Percentiles rank a stretch among this genome's conserved stretches.
These are phyloP conservation scores for Chionodraco myersi DNA, from an alignment of 2,113 vertebrate species.

Conservation along the genomic window DNA sequence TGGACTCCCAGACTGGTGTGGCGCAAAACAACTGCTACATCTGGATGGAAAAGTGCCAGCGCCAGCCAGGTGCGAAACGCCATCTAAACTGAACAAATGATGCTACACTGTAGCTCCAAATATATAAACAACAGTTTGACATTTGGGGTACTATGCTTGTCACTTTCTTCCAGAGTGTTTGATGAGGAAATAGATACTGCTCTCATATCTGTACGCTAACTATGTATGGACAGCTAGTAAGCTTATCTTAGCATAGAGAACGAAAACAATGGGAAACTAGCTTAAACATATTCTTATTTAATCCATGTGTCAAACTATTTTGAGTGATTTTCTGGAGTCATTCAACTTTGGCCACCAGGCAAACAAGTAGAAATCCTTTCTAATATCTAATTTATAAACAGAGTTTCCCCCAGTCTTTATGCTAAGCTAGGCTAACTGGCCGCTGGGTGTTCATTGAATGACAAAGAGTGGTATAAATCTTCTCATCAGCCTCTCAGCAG, in stretches of 20 bases:
- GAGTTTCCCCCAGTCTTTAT: neutral
- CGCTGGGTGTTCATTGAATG: neutral
- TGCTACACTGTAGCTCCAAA: neutral
- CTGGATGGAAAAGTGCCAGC: slow-evolving; percentile 98
- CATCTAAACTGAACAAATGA: neutral
- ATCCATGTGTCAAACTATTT: neutral
- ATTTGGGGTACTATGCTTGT: neutral
- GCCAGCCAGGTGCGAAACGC: slow-evolving; percentile 89
- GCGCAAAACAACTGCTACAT: slow-evolving; percentile 99
- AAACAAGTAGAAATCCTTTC: neutral
- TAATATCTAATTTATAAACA: slow-evolving; percentile 8
- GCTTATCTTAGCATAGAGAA: neutral
- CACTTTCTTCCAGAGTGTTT: neutral
- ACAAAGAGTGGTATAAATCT: neutral
- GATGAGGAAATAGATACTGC: neutral
- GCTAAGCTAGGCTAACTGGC: slow-evolving; percentile 12
- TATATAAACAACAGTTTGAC: neutral
- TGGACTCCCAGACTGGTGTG: slow-evolving; percentile 96
- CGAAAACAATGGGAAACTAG: neutral
- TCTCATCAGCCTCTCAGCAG: neutral
- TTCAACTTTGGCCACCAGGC: no score
- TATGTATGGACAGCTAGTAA: neutral
- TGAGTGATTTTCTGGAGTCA: neutral
- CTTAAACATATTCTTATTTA: neutral
- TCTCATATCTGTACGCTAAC: neutral